Evolutionary conservation across 2,113 vertebrate species (phyloP).

Genomic region (Nyctibius bracteatus): DNA sequence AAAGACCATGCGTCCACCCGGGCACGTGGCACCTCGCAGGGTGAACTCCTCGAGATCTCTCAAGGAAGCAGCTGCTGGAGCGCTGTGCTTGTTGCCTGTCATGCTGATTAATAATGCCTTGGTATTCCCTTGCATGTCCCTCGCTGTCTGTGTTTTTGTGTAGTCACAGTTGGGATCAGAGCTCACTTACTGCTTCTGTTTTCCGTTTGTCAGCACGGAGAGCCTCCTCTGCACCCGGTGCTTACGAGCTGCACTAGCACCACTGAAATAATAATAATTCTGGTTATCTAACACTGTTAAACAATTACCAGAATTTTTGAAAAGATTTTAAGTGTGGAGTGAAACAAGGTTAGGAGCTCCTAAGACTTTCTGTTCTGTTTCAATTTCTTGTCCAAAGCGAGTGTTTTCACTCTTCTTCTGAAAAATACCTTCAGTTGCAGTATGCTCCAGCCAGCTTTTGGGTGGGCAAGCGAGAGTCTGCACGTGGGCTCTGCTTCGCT

Average conservation of each 20-base stretch:
- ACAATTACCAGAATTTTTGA: not conserved
- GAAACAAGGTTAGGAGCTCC: not conserved
- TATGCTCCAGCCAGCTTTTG: not conserved
- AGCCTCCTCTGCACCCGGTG: not conserved
- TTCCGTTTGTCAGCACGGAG: not conserved
- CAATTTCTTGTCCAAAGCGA: not conserved
- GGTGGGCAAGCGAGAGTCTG: accelerated
- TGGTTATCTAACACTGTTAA: not conserved
- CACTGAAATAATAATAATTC: accelerated
- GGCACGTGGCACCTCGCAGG: accelerated
- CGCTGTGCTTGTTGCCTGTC: not conserved
- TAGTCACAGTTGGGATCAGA: not conserved
- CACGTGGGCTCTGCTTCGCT: not conserved
- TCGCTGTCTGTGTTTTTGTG: not conserved
- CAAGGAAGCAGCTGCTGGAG: not conserved
- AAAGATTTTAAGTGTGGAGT: accelerated
- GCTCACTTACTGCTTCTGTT: not conserved
- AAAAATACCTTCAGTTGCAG: not conserved
- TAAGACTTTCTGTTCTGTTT: not conserved
- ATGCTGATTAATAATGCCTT: not conserved
- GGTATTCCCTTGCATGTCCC: not conserved
- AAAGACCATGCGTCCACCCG: accelerated
- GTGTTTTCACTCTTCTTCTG: no score
- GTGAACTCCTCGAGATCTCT: not conserved
- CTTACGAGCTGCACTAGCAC: not conserved